phyloP scores from a whole-genome alignment of 2,113 vertebrate genomes.

The Apeltes quadracus region DNA sequence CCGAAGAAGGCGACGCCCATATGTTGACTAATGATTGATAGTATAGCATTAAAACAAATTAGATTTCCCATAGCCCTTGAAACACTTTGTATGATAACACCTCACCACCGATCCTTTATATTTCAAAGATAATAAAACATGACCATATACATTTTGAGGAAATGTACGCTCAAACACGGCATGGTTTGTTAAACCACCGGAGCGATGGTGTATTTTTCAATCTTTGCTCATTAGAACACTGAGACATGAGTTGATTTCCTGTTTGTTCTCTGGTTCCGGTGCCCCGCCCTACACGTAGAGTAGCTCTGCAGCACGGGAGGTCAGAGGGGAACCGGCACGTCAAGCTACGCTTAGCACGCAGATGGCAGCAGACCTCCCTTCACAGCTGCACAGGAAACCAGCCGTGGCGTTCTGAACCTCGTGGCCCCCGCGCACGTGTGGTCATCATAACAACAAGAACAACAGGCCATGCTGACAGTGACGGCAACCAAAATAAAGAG shows the following conservation, averaged over 20 bases:
- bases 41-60: conserved; percentile 4
- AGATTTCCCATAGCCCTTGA: background rate
- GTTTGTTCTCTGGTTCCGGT: background rate
- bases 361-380: conserved; percentile 19
- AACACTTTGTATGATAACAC: background rate
- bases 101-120: background rate
- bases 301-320: background rate
- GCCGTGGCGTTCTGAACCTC: conserved; percentile 36
- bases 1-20: background rate
- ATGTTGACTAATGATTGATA: conserved; percentile 19
- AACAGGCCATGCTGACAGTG: background rate
- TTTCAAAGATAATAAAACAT: conserved; percentile 12
- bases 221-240: background rate
- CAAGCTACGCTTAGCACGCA: conserved; percentile 32
- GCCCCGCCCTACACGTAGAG: background rate
- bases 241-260: background rate
- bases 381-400: conserved; percentile 66
- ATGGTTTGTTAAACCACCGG: background rate
- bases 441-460: conserved; percentile 42
- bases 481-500: background rate
- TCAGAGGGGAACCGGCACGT: conserved; percentile 28
- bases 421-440: conserved; percentile 18
- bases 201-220: background rate
- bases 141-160: conserved; percentile 8
- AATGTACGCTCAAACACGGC: background rate